Conservation (phyloP, 2,113 vertebrate genomes). For the Cyanoderma ruficeps region DNA sequence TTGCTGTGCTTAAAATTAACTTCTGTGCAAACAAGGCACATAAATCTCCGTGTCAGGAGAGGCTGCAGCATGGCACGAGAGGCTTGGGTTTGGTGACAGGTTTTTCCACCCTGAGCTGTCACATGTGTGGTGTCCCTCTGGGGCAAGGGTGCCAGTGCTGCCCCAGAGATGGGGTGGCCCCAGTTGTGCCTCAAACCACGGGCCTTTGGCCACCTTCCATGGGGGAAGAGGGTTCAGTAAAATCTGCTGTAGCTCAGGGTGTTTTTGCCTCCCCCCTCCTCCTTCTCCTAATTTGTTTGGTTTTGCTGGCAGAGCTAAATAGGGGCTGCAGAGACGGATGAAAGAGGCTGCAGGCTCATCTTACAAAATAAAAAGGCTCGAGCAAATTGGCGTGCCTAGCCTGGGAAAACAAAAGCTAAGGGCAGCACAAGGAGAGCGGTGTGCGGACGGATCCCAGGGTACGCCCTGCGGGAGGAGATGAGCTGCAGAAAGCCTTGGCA, state of each 20-base stretch:
- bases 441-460: background rate
- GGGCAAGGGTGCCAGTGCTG: background rate
- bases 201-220: background rate
- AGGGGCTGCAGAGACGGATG: background rate
- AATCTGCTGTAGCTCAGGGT: background rate
- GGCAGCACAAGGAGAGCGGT: constrained; percentile 18
- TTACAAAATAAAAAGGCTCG: background rate
- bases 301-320: background rate
- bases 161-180: background rate
- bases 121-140: accelerated
- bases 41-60: background rate
- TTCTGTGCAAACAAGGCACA: background rate
- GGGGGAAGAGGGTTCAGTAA: background rate
- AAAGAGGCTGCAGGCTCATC: background rate
- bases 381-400: background rate
- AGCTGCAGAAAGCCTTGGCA: constrained; percentile 12
- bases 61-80: accelerated
- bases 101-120: background rate
- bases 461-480: background rate
- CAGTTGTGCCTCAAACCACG: accelerated
- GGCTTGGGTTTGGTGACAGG: background rate
- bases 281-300: background rate
- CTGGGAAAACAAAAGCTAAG: constrained; percentile 29
- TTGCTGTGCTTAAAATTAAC: background rate
- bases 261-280: background rate